A percentile compares a stretch with the other conserved stretches of the same genome.
Evolutionary conservation across 2,888 invertebrate species (phyloP).

Genomic region (Dorcus hopei): DNA sequence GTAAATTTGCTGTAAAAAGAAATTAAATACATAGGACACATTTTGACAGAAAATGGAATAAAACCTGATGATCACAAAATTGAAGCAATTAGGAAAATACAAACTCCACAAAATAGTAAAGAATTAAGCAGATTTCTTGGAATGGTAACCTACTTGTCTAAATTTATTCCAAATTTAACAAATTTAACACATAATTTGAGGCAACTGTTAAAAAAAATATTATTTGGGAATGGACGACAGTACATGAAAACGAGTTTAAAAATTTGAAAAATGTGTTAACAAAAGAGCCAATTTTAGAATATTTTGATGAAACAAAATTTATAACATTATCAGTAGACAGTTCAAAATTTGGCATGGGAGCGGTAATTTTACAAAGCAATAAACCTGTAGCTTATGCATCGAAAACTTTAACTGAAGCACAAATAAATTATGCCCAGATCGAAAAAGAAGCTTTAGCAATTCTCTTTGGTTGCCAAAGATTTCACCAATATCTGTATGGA

Average conservation of each 20-base stretch:
- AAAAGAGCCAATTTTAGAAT: conserved; percentile 10
- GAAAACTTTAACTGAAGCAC: conserved; percentile 16
- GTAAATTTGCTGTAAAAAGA: no score
- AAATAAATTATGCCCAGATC: not conserved
- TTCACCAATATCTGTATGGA: no score
- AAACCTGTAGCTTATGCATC: conserved; percentile 40
- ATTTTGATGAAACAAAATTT: conserved; percentile 8
- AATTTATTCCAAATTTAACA: no score
- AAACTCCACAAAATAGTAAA: no score
- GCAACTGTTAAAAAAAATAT: conserved; percentile 10
- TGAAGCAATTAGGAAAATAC: no score
- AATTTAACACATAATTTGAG: no score
- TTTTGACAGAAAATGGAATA: no score
- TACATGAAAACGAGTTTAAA: conserved; percentile 20
- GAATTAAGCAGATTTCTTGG: no score
- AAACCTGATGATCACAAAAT: no score
- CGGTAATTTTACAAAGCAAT: conserved; percentile 37
- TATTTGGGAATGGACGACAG: conserved; percentile 16
- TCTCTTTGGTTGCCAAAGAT: not conserved
- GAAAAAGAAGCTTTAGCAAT: not conserved
- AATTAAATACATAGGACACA: no score
- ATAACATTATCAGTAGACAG: conserved; percentile 16
- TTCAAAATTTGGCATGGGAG: conserved; percentile 29
- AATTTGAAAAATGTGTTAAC: conserved; percentile 17
- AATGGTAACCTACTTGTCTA: no score